Evolutionary conservation across 2,888 invertebrate species (phyloP).

Genomic region (Lycocerus yunnanus): DNA sequence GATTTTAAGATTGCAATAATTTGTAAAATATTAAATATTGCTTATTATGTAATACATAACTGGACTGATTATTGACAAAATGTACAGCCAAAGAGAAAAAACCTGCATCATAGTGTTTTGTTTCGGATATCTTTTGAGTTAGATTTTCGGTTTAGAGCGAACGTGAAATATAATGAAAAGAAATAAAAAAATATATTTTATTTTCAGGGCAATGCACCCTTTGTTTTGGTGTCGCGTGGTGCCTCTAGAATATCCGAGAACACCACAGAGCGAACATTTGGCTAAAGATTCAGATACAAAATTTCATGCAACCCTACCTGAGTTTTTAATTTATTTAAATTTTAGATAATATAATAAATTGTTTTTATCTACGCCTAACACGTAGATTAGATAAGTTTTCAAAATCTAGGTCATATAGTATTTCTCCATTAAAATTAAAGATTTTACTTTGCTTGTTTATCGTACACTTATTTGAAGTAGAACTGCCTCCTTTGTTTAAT

Average conservation of each 20-base stretch:
- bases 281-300: background rate
- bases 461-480: background rate
- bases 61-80: too few relatives aligned
- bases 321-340: background rate
- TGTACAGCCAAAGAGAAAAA: too few relatives aligned
- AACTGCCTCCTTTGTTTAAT: background rate
- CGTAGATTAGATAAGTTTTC: conserved; percentile 4
- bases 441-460: background rate
- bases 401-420: background rate
- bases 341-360: background rate
- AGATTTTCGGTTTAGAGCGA: background rate
- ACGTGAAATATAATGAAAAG: background rate
- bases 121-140: background rate
- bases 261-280: background rate
- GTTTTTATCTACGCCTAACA: background rate
- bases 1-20: too few relatives aligned
- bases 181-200: too few relatives aligned
- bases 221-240: background rate
- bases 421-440: background rate
- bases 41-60: too few relatives aligned
- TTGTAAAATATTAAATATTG: too few relatives aligned
- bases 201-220: background rate
- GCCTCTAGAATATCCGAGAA: background rate
- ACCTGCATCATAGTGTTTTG: background rate
- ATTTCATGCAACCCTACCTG: background rate